Evolutionary conservation across 1,140 invertebrate genomes (phyloP), one percentile per base, ranked within the genome.

Genomic region (Drosophila parabipectinata): DNA sequence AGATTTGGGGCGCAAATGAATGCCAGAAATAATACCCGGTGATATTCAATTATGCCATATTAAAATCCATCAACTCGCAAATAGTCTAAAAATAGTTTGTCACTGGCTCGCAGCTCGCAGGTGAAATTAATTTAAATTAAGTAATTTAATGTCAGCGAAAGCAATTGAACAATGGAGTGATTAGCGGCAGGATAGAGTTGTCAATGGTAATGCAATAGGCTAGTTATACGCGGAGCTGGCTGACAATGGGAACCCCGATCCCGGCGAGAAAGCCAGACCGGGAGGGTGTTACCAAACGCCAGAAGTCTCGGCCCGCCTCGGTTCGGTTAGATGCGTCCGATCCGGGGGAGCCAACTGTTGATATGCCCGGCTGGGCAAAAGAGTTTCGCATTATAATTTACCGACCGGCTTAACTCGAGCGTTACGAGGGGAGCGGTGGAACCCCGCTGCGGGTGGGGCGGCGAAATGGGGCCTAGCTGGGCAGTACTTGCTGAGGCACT

Each of bases 321-420:
- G 26, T 34, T 85, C 37, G 47, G 48, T 37, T 30, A 51, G 21
- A 44, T 44, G 41, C 5, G 14, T 44, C 44, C 4, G 44, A 47
- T 18, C 44, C 44, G 15, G 45, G 34, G 56, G 68, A 87, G 72
- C 83, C 83, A 87, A 87, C 83, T 89, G 83, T 88, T 88, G 83
- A 88, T 88, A 88, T 88, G 83, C 83, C 67, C 83, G 62, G 83
- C 68, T 88, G 79, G 55, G 68, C 76, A 83, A 89, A 69, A 83
- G 60, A 76, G 79, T 88, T 83, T 88, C 82, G 83, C 79, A 83
- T 88, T 88, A 74, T 79, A 88, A 79, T 77, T 77, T 78, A 71
- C 72, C 72, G 72, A 63, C 69, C 72, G 68, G 41, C 68, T 79
- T 89, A 83, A 79, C 76, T 83, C 83, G 64, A 88, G 84, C 83